These are phyloP conservation scores for Hirundo rustica DNA, from an alignment of 2,797 vertebrate species.

Conservation along the genomic window DNA sequence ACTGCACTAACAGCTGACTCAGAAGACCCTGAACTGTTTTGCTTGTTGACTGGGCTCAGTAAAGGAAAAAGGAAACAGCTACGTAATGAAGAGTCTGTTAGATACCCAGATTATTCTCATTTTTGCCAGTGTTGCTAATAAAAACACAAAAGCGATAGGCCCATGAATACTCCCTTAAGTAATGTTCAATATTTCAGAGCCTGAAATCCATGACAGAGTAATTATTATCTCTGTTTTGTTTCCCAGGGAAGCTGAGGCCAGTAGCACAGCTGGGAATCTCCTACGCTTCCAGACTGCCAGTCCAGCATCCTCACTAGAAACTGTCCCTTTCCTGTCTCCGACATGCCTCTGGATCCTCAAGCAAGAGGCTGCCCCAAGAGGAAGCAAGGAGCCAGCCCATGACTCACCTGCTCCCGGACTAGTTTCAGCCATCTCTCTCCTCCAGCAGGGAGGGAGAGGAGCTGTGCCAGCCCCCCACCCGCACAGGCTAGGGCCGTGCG, in stretches of 20 bases:
- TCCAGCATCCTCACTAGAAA: neutral
- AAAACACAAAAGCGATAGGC: neutral
- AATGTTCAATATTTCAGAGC: neutral
- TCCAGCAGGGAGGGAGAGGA: neutral
- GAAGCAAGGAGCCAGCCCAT: neutral
- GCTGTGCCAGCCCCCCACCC: neutral
- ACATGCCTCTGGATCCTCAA: neutral
- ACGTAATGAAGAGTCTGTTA: neutral
- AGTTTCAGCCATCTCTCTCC: neutral
- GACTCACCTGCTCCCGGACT: neutral
- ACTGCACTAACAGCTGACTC: neutral
- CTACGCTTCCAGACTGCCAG: neutral
- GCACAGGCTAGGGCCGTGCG: neutral
- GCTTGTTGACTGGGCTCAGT: neutral
- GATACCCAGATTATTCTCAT: neutral
- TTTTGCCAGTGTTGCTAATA: neutral
- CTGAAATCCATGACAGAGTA: neutral
- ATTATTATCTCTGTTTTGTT: neutral
- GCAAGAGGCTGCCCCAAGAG: neutral
- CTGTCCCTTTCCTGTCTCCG: neutral
- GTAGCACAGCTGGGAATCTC: conserved; percentile 10
- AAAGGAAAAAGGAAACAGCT: neutral
- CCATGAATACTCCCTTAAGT: neutral
- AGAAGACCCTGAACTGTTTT: neutral
- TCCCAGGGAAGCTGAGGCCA: neutral